These are phyloP conservation scores for Ceuthmochares aereus DNA, from an alignment of 2,113 vertebrate genomes.

Conservation along the genomic window DNA sequence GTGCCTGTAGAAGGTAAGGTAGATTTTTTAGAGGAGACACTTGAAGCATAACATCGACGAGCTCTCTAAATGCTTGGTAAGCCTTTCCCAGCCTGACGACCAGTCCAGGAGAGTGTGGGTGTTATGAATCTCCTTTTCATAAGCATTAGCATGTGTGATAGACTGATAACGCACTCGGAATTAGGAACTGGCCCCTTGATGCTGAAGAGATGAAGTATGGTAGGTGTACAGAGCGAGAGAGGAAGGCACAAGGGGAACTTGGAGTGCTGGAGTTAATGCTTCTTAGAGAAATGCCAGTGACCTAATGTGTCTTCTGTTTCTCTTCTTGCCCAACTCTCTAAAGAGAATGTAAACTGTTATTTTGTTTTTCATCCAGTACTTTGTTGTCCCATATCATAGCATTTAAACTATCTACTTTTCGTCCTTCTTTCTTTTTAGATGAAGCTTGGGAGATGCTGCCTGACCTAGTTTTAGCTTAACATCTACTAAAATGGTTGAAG, in stretches of 20 bases:
- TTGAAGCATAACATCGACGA: not conserved
- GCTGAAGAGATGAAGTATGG: not conserved
- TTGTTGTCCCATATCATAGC: not conserved
- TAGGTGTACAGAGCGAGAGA: not conserved
- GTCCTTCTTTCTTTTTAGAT: not conserved
- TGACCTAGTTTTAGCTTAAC: constrained; percentile 39
- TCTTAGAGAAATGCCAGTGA: not conserved
- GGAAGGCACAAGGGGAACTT: not conserved
- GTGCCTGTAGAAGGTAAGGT: not conserved
- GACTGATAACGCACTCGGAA: not conserved
- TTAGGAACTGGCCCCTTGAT: not conserved
- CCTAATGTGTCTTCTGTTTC: not conserved
- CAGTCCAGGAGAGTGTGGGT: not conserved
- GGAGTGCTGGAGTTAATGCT: not conserved
- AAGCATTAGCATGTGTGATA: not conserved
- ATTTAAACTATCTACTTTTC: constrained; percentile 23
- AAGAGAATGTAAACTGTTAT: not conserved
- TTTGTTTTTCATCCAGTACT: not conserved
- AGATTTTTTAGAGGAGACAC: not conserved
- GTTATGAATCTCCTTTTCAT: not conserved
- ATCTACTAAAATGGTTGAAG: not conserved
- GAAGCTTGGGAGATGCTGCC: constrained; percentile 16
- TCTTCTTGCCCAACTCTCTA: not conserved
- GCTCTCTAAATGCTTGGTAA: not conserved
- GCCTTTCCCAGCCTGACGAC: not conserved